These are phyloP conservation scores for Gymnopithys bicolor DNA, from an alignment of 2,797 vertebrate genomes.

Conservation along the genomic window DNA sequence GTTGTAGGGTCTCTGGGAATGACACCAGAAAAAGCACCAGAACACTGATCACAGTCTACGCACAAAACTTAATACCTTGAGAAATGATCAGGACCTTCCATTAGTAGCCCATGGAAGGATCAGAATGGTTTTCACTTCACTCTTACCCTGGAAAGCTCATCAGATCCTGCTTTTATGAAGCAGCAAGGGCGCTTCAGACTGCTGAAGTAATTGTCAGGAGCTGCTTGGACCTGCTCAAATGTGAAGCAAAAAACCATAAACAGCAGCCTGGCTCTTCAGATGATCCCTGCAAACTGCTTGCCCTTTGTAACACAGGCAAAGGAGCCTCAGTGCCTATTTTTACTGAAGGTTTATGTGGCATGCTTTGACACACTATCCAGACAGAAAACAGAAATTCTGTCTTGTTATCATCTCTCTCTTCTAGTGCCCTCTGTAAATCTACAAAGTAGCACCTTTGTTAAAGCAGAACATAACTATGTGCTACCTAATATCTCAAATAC, in stretches of 20 bases:
- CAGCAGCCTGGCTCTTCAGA: neutral
- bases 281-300: neutral
- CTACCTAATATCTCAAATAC: neutral
- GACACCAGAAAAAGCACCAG: neutral
- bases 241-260: neutral
- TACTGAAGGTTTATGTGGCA: neutral
- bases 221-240: neutral
- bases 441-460: neutral
- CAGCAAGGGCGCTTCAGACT: neutral
- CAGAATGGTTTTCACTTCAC: neutral
- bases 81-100: neutral
- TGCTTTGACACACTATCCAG: neutral
- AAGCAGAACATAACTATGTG: fast-evolving
- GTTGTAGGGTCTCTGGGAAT: neutral
- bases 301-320: neutral
- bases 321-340: neutral
- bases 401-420: neutral
- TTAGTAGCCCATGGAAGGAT: neutral
- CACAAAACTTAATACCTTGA: neutral
- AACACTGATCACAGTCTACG: neutral
- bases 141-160: neutral
- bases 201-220: neutral
- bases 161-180: neutral
- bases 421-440: neutral
- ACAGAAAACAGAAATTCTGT: neutral